Evolutionary conservation across 2,888 invertebrate genomes (phyloP), one percentile per base, ranked within the genome.

Genomic region (Tineola bisselliella): DNA sequence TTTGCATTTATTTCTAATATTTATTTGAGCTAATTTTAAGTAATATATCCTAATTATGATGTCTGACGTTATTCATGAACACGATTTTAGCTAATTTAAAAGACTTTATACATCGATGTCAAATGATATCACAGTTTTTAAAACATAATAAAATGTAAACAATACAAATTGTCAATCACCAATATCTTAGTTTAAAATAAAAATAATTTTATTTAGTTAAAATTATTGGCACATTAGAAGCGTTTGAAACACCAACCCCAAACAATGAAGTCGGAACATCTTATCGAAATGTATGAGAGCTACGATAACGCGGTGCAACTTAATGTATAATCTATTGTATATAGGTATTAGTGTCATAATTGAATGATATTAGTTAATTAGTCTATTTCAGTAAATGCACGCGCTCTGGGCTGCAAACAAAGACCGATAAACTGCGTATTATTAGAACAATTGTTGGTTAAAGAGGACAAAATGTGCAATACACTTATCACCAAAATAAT

Each of bases 361-460:
- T 15, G 33, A 33, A 58, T 33, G 58, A 33, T 33, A 58, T 33
- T 33, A 11, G 33, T 58, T 33, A 58, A 58, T 33, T 58, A 58
- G 33, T 33, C 58, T 58, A 58, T 58, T 58, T 58, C 13, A 58
- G 58, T n/a, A 58, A 25, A 25, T 25, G 54, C 54, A 54, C 54
- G 25, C 48, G 25, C 59, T 33, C n/a, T 58, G 67, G 64, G 65
- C 64, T 65, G 65, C 66, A 70, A 70, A 75, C 73, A 73, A 73
- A 75, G 74, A 67, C 66, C 66, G 71, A 75, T 76, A 75, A 75
- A 69, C 69, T 70, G 69, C 67, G 66, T 79, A 81, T 81, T 74
- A 79, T 77, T 81, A 81, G 81, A 79, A 72, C 71, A 72, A 74
- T 74, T 71, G 72, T 69, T 31, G 31, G 25, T 19, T 58, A 54